phyloP scores from a whole-genome alignment of 64 coral and sea anemone species.

The Montipora efflorescens region DNA sequence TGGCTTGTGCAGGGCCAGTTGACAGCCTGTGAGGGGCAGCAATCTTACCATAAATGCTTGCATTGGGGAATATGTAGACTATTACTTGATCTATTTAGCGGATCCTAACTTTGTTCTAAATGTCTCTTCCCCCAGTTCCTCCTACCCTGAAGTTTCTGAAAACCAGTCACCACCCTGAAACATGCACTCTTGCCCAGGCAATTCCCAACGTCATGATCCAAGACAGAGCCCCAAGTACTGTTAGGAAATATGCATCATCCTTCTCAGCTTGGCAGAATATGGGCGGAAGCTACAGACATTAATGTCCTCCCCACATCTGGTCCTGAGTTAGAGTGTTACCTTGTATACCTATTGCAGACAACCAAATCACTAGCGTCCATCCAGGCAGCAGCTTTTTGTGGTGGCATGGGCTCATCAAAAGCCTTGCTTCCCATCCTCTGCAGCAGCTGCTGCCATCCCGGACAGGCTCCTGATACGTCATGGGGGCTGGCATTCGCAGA shows the following conservation, averaged over 20 bases:
- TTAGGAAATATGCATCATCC: constrained; percentile 8
- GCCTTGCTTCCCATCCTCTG: not conserved
- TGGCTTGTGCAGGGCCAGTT: not conserved
- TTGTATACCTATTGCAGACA: not conserved
- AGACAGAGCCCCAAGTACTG: constrained; percentile 35
- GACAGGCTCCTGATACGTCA: not conserved
- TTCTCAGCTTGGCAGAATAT: constrained; percentile 24
- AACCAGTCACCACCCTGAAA: not conserved
- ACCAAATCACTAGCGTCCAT: constrained; percentile 4
- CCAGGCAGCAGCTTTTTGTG: not conserved
- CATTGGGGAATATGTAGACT: not conserved
- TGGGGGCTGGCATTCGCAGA: not conserved
- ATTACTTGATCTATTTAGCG: no score
- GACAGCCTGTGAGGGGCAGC: not conserved
- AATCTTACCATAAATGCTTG: not conserved
- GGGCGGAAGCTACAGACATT: constrained; percentile 1
- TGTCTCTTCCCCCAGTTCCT: not conserved
- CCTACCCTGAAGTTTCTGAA: not conserved
- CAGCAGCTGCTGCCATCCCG: not conserved
- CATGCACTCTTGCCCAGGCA: not conserved
- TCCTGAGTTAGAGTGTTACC: not conserved
- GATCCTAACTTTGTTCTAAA: not conserved
- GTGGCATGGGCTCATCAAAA: not conserved
- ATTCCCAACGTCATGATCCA: constrained; percentile 40
- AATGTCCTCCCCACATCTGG: not conserved